Base-by-base conservation (phyloP, 1,140 invertebrate genomes). In the Hycleus cichorii region DNA sequence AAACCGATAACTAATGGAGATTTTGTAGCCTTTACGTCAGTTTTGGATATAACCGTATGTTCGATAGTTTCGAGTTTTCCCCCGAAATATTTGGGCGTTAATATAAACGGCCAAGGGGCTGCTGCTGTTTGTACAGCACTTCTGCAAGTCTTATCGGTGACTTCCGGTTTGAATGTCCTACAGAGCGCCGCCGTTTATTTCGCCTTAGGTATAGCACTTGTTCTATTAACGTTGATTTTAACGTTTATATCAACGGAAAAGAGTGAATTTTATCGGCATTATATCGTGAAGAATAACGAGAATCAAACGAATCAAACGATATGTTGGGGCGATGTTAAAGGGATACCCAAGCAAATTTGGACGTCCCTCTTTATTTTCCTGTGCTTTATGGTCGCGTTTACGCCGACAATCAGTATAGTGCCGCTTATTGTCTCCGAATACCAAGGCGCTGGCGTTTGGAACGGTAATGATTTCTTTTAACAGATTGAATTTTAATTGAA, bases 321-420 rank as follows among this genome's bases (percentile, higher is more conserved):
- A 8, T 44, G 7, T 45, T 27, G 32, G 27, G 7, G 26, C 7
- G 38, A 53, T n/a, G 32, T 45, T 53, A 32, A 38, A 7, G 43
- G 12, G 6, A 11, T 46, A 24, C 45, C 45, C 27, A 53, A 53
- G 32, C 3, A 44, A 32, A 45, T 45, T n/a, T 53, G 51, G 51
- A 25, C 25, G n/a, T 3, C 12, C n/a, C 2, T n/a, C 10, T 3
- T 26, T 44, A 26, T 46, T 53, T 27, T 45, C 9, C 2, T 27
- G 3, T 53, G 44, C 45, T 53, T n/a, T 6, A 32, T 53, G 11
- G 12, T 27, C 6, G 32, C 43, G 32, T 5, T 32, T 5, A 5
- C 32, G 1, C 7, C 32, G 32, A 32, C 7, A 7, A 25, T 45
- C 26, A 26, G 8, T 1, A 25, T 24, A 27, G 25, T 32, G 39